phyloP scores from a whole-genome alignment of 1,140 invertebrate species.

The Macrocentrus cingulum region DNA sequence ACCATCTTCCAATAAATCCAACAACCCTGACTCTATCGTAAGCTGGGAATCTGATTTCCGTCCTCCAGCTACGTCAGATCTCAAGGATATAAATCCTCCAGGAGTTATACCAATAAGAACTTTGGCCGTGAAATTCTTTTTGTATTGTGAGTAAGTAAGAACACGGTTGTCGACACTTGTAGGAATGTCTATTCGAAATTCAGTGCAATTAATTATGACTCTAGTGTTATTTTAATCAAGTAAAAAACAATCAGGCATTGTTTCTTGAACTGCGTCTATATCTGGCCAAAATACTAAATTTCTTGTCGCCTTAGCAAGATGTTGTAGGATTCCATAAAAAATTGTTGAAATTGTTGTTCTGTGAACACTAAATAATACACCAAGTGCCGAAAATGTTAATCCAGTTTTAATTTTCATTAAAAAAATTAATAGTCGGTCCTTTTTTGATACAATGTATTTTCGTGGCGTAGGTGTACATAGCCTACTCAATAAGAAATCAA shows the following conservation, averaged over 20 bases:
- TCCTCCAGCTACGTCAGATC: constrained; percentile 44
- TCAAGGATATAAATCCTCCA: constrained; percentile 37
- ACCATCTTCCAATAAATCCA: constrained; percentile 35
- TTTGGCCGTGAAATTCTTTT: constrained; percentile 47
- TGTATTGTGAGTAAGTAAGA: constrained; percentile 46
- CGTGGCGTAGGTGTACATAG: no score
- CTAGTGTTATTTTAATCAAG: constrained; percentile 39
- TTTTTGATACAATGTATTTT: constrained; percentile 3
- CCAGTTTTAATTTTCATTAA: constrained; percentile 37
- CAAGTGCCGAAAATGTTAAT: constrained; percentile 22
- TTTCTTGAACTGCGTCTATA: constrained; percentile 28
- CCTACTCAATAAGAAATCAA: constrained; percentile 9
- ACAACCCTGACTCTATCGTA: constrained; percentile 34
- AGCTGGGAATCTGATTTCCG: constrained; percentile 44
- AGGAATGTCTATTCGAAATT: constrained; percentile 47
- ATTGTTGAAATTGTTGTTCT: constrained; percentile 27
- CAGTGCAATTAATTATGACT: constrained; percentile 52
- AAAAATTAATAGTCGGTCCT: constrained; percentile 31
- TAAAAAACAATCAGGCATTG: constrained; percentile 40
- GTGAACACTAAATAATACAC: constrained; percentile 27
- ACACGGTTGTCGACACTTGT: constrained; percentile 35
- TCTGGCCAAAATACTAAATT: constrained; percentile 36
- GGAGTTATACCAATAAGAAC: constrained; percentile 42
- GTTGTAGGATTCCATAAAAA: constrained; percentile 25
- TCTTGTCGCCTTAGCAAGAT: constrained; percentile 20